These are phyloP conservation scores for Meleagris gallopavo DNA, from an alignment of 2,113 vertebrate genomes.

Conservation along the genomic window DNA sequence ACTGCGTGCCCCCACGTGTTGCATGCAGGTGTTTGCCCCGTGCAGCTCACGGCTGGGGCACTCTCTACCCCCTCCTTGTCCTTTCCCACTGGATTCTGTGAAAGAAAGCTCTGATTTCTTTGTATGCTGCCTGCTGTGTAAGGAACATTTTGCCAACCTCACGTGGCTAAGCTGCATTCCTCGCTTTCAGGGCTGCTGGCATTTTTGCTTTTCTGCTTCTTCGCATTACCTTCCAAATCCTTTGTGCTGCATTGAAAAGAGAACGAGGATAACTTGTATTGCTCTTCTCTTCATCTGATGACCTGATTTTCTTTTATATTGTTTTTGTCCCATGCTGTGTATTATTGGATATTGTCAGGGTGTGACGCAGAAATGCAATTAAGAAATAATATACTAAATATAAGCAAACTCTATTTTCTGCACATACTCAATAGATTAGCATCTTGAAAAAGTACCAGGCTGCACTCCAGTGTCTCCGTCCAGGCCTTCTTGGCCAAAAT, in stretches of 20 bases:
- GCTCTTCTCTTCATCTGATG: accelerated
- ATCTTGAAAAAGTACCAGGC: not conserved
- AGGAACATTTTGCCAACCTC: not conserved
- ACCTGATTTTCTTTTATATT: not conserved
- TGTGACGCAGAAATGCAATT: not conserved
- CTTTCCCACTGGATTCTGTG: not conserved
- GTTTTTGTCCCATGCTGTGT: accelerated
- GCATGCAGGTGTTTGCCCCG: not conserved
- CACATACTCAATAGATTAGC: not conserved
- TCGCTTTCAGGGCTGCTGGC: not conserved
- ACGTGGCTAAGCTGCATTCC: accelerated
- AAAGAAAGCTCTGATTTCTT: not conserved
- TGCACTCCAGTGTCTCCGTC: not conserved
- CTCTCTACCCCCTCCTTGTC: not conserved
- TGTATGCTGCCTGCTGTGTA: not conserved
- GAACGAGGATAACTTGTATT: not conserved
- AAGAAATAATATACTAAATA: not conserved
- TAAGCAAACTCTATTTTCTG: not conserved
- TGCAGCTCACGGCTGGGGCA: not conserved
- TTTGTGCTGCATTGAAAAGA: not conserved
- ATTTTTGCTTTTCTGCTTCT: not conserved
- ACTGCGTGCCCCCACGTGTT: not conserved
- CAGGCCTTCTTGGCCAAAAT: not conserved
- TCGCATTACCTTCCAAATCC: not conserved
- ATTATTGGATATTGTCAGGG: accelerated